Conservation (phyloP, 64 coral and sea anemone genomes). For the Hydrozoanthus tunicans region DNA sequence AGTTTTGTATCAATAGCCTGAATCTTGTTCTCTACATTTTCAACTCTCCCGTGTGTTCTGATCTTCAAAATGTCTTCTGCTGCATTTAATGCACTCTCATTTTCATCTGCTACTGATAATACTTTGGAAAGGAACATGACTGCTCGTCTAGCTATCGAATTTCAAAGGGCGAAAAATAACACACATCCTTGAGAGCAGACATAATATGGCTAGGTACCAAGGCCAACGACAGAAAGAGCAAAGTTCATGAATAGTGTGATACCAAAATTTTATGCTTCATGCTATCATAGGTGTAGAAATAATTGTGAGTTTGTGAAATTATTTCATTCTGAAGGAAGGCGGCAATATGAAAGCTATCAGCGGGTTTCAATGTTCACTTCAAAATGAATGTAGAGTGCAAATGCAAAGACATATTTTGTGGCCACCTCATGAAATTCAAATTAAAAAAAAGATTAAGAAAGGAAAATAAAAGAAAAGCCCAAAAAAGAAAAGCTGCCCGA, state of each 20-base stretch:
- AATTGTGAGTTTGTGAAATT: conserved; percentile 57
- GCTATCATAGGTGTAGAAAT: conserved; percentile 58
- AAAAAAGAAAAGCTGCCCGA: conserved; percentile 9
- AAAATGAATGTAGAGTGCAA: not conserved
- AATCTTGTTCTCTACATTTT: not conserved
- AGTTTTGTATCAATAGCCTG: not conserved
- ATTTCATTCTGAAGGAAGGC: conserved; percentile 58
- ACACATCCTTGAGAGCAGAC: conserved; percentile 58
- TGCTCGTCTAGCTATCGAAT: conserved; percentile 38
- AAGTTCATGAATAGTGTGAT: conserved; percentile 67
- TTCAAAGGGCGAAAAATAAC: conserved; percentile 61
- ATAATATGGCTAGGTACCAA: conserved; percentile 68
- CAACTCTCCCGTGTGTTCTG: not conserved
- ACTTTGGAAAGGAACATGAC: conserved; percentile 54
- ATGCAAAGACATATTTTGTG: conserved; percentile 20
- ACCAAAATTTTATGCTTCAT: conserved; percentile 68
- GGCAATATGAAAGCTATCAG: conserved; percentile 56
- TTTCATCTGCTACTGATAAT: conserved; percentile 32
- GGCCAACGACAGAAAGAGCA: conserved; percentile 57
- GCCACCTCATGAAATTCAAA: conserved; percentile 28
- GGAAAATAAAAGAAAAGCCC: not conserved
- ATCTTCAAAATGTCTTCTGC: conserved; percentile 48
- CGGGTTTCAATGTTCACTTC: conserved; percentile 30
- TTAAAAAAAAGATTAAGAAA: not conserved
- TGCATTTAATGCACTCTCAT: conserved; percentile 47